These are phyloP conservation scores for Tiliacea aurago DNA, from an alignment of 2,888 invertebrate species.

Conservation along the genomic window DNA sequence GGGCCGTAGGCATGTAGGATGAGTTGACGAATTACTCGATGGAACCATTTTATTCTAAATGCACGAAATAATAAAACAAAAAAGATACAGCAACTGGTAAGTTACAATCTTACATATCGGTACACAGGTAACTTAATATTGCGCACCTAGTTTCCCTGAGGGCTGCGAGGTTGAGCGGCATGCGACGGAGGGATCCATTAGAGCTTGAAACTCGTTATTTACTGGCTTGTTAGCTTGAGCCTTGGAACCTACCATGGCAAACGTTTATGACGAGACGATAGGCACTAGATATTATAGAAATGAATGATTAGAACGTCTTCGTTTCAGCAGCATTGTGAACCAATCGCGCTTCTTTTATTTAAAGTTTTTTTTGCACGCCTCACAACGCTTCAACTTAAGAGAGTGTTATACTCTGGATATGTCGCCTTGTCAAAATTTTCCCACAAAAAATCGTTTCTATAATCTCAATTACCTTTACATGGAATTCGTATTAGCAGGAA, in stretches of 20 bases:
- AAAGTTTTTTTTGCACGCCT: no score
- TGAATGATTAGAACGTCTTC: not conserved
- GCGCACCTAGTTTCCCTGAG: conserved; percentile 33
- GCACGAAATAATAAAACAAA: no score
- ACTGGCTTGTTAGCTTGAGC: conserved; percentile 19
- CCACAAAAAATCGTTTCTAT: no score
- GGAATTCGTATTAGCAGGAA: no score
- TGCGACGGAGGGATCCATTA: conserved; percentile 20
- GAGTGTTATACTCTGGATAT: no score
- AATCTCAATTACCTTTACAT: no score
- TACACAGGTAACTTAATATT: conserved; percentile 23
- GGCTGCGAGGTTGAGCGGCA: conserved; percentile 23
- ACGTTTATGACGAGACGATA: not conserved
- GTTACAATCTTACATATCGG: not conserved
- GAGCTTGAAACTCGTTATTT: conserved; percentile 36
- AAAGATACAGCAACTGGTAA: no score
- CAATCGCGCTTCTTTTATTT: not conserved
- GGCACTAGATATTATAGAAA: not conserved
- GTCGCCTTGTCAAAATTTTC: no score
- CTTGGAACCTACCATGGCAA: not conserved
- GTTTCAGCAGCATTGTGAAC: not conserved
- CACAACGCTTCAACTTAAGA: no score
- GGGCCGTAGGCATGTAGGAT: no score
- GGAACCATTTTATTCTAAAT: no score
- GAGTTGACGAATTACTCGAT: no score